These are phyloP conservation scores for Botrylloides violaceus DNA, from an alignment of 23 tunicate species.

Conservation along the genomic window DNA sequence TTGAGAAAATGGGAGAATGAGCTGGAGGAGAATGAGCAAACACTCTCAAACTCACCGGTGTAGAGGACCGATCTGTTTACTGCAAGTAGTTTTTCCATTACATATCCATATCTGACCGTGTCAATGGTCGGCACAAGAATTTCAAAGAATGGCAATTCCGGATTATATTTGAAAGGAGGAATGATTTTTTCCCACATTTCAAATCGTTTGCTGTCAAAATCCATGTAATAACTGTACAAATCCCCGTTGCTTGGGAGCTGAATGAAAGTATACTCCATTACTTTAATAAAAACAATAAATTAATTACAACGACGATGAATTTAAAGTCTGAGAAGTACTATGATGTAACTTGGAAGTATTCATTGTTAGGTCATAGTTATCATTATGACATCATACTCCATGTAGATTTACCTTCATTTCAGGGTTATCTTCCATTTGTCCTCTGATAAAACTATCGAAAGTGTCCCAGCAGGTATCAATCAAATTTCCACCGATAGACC, in stretches of 20 bases:
- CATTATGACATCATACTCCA: no score
- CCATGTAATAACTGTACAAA: constrained; percentile 72
- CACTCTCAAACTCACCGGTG: constrained; percentile 87
- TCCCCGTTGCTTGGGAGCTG: constrained; percentile 90
- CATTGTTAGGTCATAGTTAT: no score
- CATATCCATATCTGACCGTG: constrained; percentile 88
- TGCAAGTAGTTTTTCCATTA: constrained; percentile 95
- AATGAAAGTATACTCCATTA: not conserved
- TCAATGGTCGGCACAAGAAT: constrained; percentile 98
- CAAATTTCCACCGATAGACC: constrained; percentile 93
- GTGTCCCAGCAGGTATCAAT: constrained; percentile 57
- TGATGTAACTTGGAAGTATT: no score
- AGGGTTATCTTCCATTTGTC: constrained; percentile 91
- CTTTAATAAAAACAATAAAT: not conserved
- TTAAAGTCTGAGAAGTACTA: no score
- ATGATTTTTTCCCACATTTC: constrained; percentile 89
- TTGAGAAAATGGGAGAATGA: no score
- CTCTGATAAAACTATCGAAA: constrained; percentile 82
- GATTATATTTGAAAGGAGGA: constrained; percentile 76
- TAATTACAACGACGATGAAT: not conserved
- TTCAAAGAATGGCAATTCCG: constrained; percentile 89
- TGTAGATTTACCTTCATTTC: constrained; percentile 67
- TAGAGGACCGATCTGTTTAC: constrained; percentile 79
- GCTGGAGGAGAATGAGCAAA: no score
- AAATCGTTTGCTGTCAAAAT: constrained; percentile 77